Conservation (phyloP, 1,140 invertebrate species). For the Andricus grossulariae region DNA sequence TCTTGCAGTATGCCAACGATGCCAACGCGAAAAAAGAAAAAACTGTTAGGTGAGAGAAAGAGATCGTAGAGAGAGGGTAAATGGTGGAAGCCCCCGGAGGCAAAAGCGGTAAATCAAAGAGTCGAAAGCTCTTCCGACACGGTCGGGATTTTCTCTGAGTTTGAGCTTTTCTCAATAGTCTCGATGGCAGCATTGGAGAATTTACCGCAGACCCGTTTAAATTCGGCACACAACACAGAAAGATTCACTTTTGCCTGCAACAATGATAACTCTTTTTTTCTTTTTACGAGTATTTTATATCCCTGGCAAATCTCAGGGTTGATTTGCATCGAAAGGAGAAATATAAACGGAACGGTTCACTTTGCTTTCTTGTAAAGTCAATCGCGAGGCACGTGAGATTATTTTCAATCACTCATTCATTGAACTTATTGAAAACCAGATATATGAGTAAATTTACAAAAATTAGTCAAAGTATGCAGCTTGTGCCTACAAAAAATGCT, state of each 20-base stretch:
- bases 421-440: not conserved
- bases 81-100: constrained; percentile 20
- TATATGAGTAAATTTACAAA: no score
- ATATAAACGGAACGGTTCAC: constrained; percentile 13
- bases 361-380: constrained; percentile 3
- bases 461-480: no score
- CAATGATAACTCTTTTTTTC: not conserved
- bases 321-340: constrained; percentile 21
- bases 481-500: no score
- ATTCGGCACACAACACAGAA: not conserved
- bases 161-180: constrained; percentile 28
- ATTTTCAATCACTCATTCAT: constrained; percentile 1
- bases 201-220: constrained; percentile 3
- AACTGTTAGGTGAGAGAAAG: not conserved
- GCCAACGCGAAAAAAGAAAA: not conserved
- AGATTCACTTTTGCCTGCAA: not conserved
- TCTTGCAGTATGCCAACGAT: constrained; percentile 13
- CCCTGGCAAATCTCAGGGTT: constrained; percentile 2
- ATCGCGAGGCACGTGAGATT: constrained; percentile 1
- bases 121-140: constrained; percentile 22
- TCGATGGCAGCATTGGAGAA: not conserved
- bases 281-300: not conserved
- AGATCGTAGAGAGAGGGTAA: not conserved
- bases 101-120: constrained; percentile 31
- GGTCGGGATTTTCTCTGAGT: constrained; percentile 26